Base-by-base conservation (phyloP, 2,113 vertebrate species). In the Brachypteracias leptosomus region DNA sequence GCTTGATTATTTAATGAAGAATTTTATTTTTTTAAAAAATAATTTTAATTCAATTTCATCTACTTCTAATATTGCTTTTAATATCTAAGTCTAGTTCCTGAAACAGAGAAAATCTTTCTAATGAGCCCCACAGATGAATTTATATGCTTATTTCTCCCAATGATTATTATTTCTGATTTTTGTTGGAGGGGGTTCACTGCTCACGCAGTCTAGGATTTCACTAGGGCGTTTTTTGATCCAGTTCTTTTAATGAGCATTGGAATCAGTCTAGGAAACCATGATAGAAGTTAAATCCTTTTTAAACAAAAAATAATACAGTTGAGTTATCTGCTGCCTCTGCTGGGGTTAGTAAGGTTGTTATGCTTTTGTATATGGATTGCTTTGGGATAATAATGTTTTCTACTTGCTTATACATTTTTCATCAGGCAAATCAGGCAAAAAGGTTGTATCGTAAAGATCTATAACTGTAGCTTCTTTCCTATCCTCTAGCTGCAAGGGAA, bases 341-440 rank as follows among this genome's bases (percentile, higher is more conserved):
- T 84, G 51, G 35, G 33, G 74, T 71, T 81, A 80, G 72, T 35
- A 59, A 54, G 74, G 54, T 82, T 94, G 49, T 85, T 82, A 42
- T 38, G 54, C 68, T 88, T 85, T 93, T 66, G 35, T 81, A 44
- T 95, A 85, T 0, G 20, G 76, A 86, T 42, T 93, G 92, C 94
- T 96, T 86, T 89, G 76, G 93, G 90, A 96, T 82, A 95, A 86
- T 93, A 89, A 70, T 90, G 44, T 88, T 96, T 91, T 93, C 63
- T 89, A 75, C 89, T 89, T 90, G 63, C 89, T 96, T 90, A 96
- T 94, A 88, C 70, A 92, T 97, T 97, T 96, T 96, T 93, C 93
- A 97, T 95, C 83, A 95, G 82, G 73, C 20, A 93, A 91, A 94
- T 91, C 90, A 95, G 35, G 82, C 35, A 40, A 77, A 91, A 94